A percentile compares a stretch with the other conserved stretches of the same genome.
Evolutionary conservation across 2,113 vertebrate genomes (phyloP).

Genomic region (Microcebus ravelobensis): DNA sequence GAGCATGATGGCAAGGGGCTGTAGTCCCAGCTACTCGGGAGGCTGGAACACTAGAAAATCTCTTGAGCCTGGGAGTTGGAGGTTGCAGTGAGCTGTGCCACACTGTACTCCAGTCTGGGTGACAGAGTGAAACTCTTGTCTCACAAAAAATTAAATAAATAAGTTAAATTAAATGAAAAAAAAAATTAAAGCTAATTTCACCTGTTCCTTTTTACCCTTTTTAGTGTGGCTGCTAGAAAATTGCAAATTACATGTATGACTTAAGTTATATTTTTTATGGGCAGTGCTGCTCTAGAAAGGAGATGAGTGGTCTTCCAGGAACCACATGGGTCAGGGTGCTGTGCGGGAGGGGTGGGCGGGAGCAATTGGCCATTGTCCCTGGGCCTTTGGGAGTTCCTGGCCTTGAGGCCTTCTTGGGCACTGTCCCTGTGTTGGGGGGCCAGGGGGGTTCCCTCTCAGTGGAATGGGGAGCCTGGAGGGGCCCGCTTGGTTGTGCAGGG

Average conservation of each 20-base stretch:
- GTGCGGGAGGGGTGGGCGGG: not conserved
- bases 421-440: not conserved
- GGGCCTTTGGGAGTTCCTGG: not conserved
- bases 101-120: too few species aligned
- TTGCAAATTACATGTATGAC: not conserved
- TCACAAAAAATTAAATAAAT: not conserved
- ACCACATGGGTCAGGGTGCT: not conserved
- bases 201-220: constrained; percentile 45
- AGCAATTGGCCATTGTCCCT: not conserved
- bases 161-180: not conserved
- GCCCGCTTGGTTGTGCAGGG: not conserved
- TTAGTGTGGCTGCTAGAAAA: not conserved
- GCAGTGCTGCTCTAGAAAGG: not conserved
- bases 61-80: too few species aligned
- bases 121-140: too few species aligned
- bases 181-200: not conserved
- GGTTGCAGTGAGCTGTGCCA: too few species aligned
- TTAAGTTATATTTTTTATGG: constrained; percentile 28
- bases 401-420: not conserved
- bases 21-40: too few species aligned
- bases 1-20: too few species aligned
- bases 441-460: not conserved
- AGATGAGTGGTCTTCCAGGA: not conserved
- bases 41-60: too few species aligned
- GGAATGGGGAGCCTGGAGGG: not conserved